Evolutionary conservation across 2,797 vertebrate species (phyloP).

Genomic region (Ctenopoma kingsleyae): DNA sequence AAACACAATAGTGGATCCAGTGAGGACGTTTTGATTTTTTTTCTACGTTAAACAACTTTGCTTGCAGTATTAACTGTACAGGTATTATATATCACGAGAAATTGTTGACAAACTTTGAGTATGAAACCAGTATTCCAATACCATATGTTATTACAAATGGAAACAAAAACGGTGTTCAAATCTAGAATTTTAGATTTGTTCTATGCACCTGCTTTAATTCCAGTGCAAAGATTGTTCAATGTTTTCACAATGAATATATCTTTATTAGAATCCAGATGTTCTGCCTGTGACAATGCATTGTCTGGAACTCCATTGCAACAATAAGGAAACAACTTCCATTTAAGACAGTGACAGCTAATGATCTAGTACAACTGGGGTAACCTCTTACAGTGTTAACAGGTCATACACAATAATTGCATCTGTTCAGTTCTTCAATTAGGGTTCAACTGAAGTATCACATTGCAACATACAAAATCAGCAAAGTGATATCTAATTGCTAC

Average conservation of each 20-base stretch:
- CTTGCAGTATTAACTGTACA: not conserved
- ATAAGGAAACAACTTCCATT: slow-evolving; percentile 48
- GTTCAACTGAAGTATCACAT: not conserved
- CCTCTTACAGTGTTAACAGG: not conserved
- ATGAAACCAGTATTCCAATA: slow-evolving; percentile 16
- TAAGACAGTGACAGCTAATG: slow-evolving; percentile 16
- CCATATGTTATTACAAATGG: slow-evolving; percentile 13
- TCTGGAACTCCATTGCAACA: slow-evolving; percentile 39
- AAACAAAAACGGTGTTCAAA: slow-evolving; percentile 56
- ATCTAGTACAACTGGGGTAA: slow-evolving; percentile 27
- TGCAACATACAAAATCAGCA: not conserved
- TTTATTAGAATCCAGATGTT: slow-evolving; percentile 70
- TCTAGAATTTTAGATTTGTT: slow-evolving; percentile 71
- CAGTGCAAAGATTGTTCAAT: slow-evolving; percentile 53
- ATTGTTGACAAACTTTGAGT: slow-evolving; percentile 17
- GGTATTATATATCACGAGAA: not conserved
- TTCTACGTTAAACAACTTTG: slow-evolving; percentile 1
- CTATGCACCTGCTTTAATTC: slow-evolving; percentile 73
- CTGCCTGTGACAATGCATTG: slow-evolving; percentile 64
- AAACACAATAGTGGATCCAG: slow-evolving; percentile 42
- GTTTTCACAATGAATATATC: slow-evolving; percentile 70
- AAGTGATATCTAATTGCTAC: not conserved
- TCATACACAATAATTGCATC: not conserved
- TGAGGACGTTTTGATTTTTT: slow-evolving; percentile 8
- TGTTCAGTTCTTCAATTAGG: not conserved